Base-by-base conservation (phyloP, 1,140 invertebrate genomes). In the Drosophila novamexicana region DNA sequence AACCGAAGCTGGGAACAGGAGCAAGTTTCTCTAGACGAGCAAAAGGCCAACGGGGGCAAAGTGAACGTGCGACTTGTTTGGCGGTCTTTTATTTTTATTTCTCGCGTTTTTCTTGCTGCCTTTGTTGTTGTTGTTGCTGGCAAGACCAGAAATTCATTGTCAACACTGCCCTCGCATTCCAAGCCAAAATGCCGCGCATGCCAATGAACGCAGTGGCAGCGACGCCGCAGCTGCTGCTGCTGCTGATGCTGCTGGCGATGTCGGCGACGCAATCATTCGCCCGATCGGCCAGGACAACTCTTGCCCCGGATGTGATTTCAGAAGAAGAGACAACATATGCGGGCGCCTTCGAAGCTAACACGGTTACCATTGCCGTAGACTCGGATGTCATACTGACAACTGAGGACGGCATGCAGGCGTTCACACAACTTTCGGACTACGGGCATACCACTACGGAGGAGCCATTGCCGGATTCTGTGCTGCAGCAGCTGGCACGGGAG, bases 1-100 rank as follows among this genome's bases (percentile, higher is more conserved):
- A 47, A 36, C 40, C 45, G 45, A 16, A 49, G 14, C 39, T 73
- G 42, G 49, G 50, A 53, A 47, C 67, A 86, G 81, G 81, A 84
- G 81, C 81, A 70, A 81, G 77, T 85, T 66, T 49, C 47, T 64
- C 59, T 39, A 44, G 16, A 42, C 37, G n/a, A 53, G 29, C 45
- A 59, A 63, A 63, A 73, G 75, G 71, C 75, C 66, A 75, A 63
- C 67, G 53, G 58, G 64, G 65, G 63, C 83, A 79, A 82, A 83
- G 83, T 86, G 83, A 88, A 88, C 73, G 69, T 78, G 65, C 75
- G 50, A 71, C 71, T 75, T 75, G 79, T 75, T 73, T 75, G 68
- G 61, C 58, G 69, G 44, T 81, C 58, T 69, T 22, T 62, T 37
- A 62, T 32, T 37, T 62, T 59, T 44, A 61, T 18, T 50, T 39